Evolutionary conservation across 2,113 vertebrate genomes (phyloP).

Genomic region (Rafetus swinhoei): DNA sequence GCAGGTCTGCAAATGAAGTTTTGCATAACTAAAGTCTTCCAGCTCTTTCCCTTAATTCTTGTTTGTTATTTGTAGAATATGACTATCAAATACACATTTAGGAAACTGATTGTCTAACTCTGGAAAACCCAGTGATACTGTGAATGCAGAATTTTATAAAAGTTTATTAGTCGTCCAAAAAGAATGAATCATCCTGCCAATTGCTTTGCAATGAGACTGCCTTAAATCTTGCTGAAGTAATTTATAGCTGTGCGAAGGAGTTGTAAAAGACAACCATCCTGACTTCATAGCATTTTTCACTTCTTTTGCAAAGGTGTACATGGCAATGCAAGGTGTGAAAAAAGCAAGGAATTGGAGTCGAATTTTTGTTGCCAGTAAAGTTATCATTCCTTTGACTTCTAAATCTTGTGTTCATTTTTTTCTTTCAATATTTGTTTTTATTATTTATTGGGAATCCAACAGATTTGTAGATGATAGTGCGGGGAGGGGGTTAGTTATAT

Average conservation of each 20-base stretch:
- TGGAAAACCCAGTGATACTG: background rate
- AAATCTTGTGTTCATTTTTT: background rate
- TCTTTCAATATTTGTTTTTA: background rate
- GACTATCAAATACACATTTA: background rate
- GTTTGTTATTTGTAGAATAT: background rate
- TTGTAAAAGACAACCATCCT: background rate
- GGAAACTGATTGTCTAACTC: background rate
- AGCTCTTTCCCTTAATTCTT: background rate
- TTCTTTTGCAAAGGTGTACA: background rate
- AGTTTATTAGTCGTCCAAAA: background rate
- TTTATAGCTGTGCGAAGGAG: background rate
- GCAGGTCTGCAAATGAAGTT: background rate
- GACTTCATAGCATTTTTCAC: background rate
- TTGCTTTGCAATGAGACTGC: background rate
- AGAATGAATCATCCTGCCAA: background rate
- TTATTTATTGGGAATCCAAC: background rate
- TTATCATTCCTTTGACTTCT: fast-evolving
- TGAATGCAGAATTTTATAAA: background rate
- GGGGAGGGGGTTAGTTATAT: background rate
- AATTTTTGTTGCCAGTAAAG: background rate
- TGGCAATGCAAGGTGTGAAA: background rate
- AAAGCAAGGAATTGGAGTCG: background rate
- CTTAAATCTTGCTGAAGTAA: background rate
- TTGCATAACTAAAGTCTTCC: background rate
- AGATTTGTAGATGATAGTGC: background rate